Base-by-base conservation (phyloP, 2,888 invertebrate species). In the Geotrupes spiniger region DNA sequence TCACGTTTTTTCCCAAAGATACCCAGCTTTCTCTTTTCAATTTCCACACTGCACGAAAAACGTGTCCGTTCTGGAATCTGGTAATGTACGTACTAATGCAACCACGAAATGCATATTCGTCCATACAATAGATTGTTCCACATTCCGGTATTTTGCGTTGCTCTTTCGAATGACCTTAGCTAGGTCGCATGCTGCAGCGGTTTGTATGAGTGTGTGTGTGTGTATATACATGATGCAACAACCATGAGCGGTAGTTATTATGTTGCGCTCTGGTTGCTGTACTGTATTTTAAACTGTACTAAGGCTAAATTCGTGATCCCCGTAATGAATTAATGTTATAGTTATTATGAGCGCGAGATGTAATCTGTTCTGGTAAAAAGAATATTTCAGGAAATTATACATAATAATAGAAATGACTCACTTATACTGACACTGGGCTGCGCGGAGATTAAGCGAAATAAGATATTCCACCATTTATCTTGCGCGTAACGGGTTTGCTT, bases 251-350 rank as follows among this genome's bases (percentile, higher is more conserved):
- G 52, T 52, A 46, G 45, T 52, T 49, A 42, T 38, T 41, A 14
- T 40, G 45, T 45, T 41, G 42, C 43, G 52, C 49, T 52, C 43
- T 42, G 43, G 33, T 52, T 52, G 29, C 29, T 33, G 44, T 42
- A 42, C 42, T 42, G 47, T 42, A 42, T 47, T 42, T 40, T 39
- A 29, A 45, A 45, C 49, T 45, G 46, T 37, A 42, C 51, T 49
- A 52, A 54, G 54, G 54, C 54, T 52, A 52, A 54, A 54, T 54
- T 54, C 54, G 54, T 54, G 54, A 54, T 54, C 49, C 49, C 43
- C 36, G 46, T 54, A 54, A 54, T 54, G 54, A 54, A 54, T 54
- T 54, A 52, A 54, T 49, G 54, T 51, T 48, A 53, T 45, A 50
- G 45, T 53, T 53, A 45, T 53, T 53, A 53, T 48, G 51, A 48